phyloP scores from a whole-genome alignment of 2,113 vertebrate species.

The Rhynchomys soricoides region DNA sequence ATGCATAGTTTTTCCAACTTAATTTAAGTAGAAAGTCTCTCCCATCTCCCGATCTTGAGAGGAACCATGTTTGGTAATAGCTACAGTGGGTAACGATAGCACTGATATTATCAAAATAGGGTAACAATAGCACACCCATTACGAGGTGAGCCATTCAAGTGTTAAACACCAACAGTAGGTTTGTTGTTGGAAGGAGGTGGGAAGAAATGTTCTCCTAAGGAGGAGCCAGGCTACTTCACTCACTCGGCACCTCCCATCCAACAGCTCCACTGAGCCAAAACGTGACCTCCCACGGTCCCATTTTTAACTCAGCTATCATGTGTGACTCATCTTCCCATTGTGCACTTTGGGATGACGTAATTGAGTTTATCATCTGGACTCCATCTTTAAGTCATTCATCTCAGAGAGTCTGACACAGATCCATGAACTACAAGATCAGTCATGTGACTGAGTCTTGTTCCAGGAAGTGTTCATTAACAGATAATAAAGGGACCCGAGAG shows the following conservation, averaged over 20 bases:
- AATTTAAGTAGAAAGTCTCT: background rate
- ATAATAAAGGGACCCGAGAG: background rate
- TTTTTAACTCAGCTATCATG: background rate
- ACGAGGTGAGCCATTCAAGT: background rate
- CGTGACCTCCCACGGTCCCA: fast-evolving
- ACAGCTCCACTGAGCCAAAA: background rate
- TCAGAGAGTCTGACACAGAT: background rate
- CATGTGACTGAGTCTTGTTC: background rate
- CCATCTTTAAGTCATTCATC: background rate
- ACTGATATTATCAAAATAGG: background rate
- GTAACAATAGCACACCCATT: background rate
- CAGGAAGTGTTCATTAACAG: conserved; percentile 40
- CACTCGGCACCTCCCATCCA: background rate
- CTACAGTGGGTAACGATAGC: background rate
- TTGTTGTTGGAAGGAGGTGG: background rate
- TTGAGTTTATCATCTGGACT: background rate
- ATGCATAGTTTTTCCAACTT: no score
- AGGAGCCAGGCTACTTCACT: no score
- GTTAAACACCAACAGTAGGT: background rate
- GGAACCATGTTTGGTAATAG: background rate
- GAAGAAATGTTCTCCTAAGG: background rate
- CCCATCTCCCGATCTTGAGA: background rate
- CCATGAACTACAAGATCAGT: background rate
- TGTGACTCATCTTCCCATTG: background rate
- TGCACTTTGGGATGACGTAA: background rate